Percentiles rank a stretch among this genome's conserved stretches.
Conservation (phyloP, 2,888 invertebrate species). For the Spodoptera exigua region DNA sequence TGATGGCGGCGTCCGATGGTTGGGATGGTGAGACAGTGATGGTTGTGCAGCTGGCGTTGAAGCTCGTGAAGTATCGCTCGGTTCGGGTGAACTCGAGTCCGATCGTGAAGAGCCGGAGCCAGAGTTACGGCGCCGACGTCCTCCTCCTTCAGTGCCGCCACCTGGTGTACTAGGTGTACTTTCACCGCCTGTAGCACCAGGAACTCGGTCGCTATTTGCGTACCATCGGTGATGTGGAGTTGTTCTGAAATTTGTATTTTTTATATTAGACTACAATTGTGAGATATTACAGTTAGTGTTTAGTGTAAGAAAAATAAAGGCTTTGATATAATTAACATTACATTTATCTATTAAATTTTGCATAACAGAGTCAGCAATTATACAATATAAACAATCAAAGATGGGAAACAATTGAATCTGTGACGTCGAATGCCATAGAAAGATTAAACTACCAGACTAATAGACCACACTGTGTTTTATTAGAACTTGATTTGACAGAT, state of each 20-base stretch:
- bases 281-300: too few species aligned
- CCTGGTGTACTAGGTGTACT: constrained; percentile 83
- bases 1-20: constrained; percentile 73
- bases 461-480: too few species aligned
- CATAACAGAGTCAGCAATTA: too few species aligned
- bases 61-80: constrained; percentile 89
- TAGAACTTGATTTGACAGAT: too few species aligned
- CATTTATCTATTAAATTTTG: too few species aligned
- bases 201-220: constrained; percentile 74
- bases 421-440: too few species aligned
- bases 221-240: constrained; percentile 85
- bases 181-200: constrained; percentile 66
- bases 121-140: constrained; percentile 86
- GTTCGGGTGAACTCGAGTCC: constrained; percentile 89
- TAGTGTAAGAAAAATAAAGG: too few species aligned
- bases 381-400: too few species aligned
- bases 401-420: too few species aligned
- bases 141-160: constrained; percentile 81
- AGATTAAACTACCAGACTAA: too few species aligned
- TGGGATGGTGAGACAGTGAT: constrained; percentile 72
- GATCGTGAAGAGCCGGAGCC: constrained; percentile 87
- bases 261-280: too few species aligned
- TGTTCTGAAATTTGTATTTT: constrained; percentile 61
- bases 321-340: too few species aligned
- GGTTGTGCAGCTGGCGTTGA: constrained; percentile 88